These are phyloP conservation scores for Plodia interpunctella DNA, from an alignment of 1,140 invertebrate species.

Conservation along the genomic window DNA sequence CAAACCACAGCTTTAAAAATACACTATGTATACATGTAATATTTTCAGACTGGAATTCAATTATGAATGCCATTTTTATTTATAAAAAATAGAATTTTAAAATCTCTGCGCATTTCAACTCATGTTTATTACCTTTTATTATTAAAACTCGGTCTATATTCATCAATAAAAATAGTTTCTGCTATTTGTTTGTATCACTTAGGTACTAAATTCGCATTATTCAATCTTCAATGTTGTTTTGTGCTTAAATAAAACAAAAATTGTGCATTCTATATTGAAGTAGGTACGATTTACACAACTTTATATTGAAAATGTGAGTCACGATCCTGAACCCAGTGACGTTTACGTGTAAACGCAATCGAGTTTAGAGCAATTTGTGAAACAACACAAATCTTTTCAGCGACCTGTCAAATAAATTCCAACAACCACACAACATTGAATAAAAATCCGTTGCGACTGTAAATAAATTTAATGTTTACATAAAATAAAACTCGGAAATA, in stretches of 20 bases:
- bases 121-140: too few relatives aligned
- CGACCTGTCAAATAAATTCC: slow-evolving; percentile 17
- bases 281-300: neutral
- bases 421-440: slow-evolving; percentile 2
- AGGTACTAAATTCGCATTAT: too few relatives aligned
- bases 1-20: too few relatives aligned
- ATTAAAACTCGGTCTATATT: too few relatives aligned
- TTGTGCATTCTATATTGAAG: neutral
- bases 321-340: neutral
- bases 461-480: neutral
- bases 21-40: too few relatives aligned
- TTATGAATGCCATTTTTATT: too few relatives aligned
- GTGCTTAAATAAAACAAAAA: too few relatives aligned
- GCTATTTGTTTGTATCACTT: too few relatives aligned
- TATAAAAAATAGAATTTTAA: too few relatives aligned
- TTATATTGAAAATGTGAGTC: slow-evolving; percentile 5
- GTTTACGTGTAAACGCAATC: slow-evolving; percentile 3
- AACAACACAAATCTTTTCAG: slow-evolving; percentile 19
- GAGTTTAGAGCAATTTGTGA: slow-evolving; percentile 15
- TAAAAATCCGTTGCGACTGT: neutral
- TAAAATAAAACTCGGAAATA: neutral
- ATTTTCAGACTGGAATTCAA: neutral
- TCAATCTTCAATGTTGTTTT: too few relatives aligned
- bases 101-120: too few relatives aligned
- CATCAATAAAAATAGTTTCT: too few relatives aligned